phyloP scores from a whole-genome alignment of 2,888 invertebrate genomes.

The Melanophora roralis region DNA sequence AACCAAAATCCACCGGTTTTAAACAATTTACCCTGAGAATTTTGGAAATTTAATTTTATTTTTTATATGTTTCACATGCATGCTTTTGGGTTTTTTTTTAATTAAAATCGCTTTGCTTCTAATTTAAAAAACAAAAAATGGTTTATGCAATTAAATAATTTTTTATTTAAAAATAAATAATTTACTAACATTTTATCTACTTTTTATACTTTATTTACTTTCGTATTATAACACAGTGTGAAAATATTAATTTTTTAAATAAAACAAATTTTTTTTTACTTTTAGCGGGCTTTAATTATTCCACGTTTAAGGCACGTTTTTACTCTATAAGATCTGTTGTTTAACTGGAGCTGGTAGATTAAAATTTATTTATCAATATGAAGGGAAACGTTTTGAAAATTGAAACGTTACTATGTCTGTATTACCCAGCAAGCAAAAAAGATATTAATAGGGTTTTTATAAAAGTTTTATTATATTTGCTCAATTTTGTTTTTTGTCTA shows the following conservation, averaged over 20 bases:
- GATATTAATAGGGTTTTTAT: too few relatives aligned
- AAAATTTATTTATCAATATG: conserved; percentile 23
- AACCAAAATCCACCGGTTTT: conserved; percentile 19
- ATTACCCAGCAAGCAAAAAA: conserved; percentile 36
- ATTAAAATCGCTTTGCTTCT: too few relatives aligned
- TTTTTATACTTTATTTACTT: background rate
- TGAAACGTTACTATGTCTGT: conserved; percentile 15
- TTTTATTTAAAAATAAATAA: background rate
- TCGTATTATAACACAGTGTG: background rate
- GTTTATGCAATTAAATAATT: background rate
- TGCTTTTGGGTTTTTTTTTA: background rate
- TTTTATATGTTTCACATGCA: background rate
- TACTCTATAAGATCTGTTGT: conserved; percentile 37
- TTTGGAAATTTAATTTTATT: background rate
- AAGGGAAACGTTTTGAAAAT: conserved; percentile 24
- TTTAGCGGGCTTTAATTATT: conserved; percentile 15
- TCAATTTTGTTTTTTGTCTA: too few relatives aligned
- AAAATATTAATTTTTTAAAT: background rate
- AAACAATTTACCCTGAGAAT: background rate
- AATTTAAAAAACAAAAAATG: too few relatives aligned
- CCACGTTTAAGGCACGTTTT: conserved; percentile 58
- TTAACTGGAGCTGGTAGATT: conserved; percentile 27
- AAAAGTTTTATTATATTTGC: too few relatives aligned
- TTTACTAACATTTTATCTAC: conserved; percentile 43
- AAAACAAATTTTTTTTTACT: background rate